A percentile compares a stretch with the other conserved stretches of the same genome.
Conservation (phyloP, 2,888 invertebrate genomes). For the Aphelenchoides bicaudatus region DNA sequence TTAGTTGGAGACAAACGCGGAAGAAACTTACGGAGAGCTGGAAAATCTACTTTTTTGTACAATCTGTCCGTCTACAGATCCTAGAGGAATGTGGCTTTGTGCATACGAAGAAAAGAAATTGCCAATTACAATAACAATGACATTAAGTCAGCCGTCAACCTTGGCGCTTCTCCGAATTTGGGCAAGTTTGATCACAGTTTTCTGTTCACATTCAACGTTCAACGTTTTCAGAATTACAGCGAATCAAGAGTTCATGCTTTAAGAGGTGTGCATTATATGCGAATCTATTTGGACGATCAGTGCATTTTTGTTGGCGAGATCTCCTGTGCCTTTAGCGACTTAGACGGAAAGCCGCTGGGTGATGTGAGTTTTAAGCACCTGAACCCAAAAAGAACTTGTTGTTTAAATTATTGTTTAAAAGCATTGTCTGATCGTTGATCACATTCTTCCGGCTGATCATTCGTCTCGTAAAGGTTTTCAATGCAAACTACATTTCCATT, state of each 20-base stretch:
- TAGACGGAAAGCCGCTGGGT: conserved; percentile 67
- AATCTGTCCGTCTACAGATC: conserved; percentile 28
- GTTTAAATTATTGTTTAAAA: too few species aligned
- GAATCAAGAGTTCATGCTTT: conserved; percentile 80
- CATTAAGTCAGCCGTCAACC: conserved; percentile 35
- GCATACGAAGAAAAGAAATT: conserved; percentile 25
- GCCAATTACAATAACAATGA: conserved; percentile 39
- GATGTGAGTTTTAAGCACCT: conserved; percentile 64
- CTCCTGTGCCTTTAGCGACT: conserved; percentile 72
- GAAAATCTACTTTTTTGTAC: conserved; percentile 31
- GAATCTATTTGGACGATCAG: conserved; percentile 69
- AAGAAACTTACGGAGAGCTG: conserved; percentile 28
- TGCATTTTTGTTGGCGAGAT: conserved; percentile 78
- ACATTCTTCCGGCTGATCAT: too few species aligned
- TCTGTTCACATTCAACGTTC: not conserved
- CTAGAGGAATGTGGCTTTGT: conserved; percentile 35
- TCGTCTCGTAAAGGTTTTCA: too few species aligned
- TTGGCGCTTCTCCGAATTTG: conserved; percentile 56
- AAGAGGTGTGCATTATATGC: conserved; percentile 73
- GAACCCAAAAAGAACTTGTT: too few species aligned
- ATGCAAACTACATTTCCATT: too few species aligned
- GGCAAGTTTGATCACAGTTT: conserved; percentile 36
- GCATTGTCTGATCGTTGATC: too few species aligned
- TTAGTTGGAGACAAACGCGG: conserved; percentile 32
- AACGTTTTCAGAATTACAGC: conserved; percentile 73